phyloP scores from a whole-genome alignment of 2,888 invertebrate genomes.

The Megamerina dolium region DNA sequence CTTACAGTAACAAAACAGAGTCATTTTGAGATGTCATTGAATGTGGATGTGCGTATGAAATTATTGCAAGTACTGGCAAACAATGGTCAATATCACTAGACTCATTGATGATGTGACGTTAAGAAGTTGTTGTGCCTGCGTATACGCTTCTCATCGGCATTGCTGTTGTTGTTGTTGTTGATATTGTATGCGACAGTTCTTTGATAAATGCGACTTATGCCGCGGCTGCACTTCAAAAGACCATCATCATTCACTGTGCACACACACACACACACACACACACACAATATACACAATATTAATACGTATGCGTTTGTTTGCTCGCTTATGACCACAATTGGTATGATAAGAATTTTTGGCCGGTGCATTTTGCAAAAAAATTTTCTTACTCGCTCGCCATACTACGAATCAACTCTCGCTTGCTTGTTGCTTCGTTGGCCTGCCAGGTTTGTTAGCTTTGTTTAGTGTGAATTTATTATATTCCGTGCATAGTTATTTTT shows the following conservation, averaged over 20 bases:
- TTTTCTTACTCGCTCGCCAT: too few relatives aligned
- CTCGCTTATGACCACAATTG: slow-evolving; percentile 15
- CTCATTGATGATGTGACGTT: neutral
- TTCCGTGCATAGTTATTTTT: slow-evolving; percentile 11
- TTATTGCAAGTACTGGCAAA: too few relatives aligned
- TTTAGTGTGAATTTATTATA: slow-evolving; percentile 15
- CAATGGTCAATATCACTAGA: neutral
- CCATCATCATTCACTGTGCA: neutral
- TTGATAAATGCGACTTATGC: slow-evolving; percentile 7
- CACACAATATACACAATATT: too few relatives aligned
- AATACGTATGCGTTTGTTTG: too few relatives aligned
- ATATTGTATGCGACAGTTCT: slow-evolving; percentile 1
- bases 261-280: neutral
- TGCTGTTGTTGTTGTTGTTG: neutral
- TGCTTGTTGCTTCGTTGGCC: slow-evolving; percentile 3
- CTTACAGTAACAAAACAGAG: slow-evolving; percentile 7
- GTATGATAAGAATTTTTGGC: slow-evolving; percentile 19
- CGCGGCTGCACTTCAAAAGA: slow-evolving; percentile 9
- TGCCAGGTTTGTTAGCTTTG: slow-evolving; percentile 14
- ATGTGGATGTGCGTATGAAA: too few relatives aligned
- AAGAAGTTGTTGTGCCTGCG: slow-evolving; percentile 2
- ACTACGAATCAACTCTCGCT: too few relatives aligned
- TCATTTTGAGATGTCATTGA: slow-evolving; percentile 6
- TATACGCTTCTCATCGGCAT: neutral
- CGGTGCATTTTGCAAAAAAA: slow-evolving; percentile 20